phyloP scores from a whole-genome alignment of 2,888 invertebrate species.

The Nephrotoma flavescens region DNA sequence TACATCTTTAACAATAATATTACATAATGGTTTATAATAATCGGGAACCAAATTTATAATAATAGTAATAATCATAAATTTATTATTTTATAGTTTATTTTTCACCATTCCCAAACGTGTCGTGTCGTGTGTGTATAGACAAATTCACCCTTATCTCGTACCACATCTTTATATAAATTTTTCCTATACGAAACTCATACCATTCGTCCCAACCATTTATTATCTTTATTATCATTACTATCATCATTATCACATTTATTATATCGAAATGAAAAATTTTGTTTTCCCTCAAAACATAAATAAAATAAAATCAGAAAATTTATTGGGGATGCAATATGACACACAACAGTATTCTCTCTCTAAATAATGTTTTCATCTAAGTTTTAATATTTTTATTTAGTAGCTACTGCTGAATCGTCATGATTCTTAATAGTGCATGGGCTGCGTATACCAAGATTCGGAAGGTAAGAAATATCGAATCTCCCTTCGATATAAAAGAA shows the following conservation, averaged over 20 bases:
- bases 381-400: neutral
- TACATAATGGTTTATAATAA: neutral
- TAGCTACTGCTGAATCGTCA: neutral
- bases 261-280: neutral
- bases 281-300: neutral
- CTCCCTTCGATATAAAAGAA: neutral
- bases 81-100: neutral
- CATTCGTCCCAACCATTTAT: neutral
- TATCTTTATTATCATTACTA: neutral
- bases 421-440: neutral
- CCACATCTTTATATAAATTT: neutral
- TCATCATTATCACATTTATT: neutral
- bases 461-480: neutral
- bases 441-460: neutral
- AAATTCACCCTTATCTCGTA: neutral
- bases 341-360: neutral
- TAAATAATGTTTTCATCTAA: neutral
- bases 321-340: neutral
- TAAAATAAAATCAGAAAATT: neutral
- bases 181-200: neutral
- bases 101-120: neutral
- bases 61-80: neutral
- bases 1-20: neutral
- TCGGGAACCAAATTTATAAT: neutral
- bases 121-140: neutral